Percentiles rank a stretch among this genome's conserved stretches.
Conservation (phyloP, 2,797 vertebrate species). For the Petrocephalus sullivani region DNA sequence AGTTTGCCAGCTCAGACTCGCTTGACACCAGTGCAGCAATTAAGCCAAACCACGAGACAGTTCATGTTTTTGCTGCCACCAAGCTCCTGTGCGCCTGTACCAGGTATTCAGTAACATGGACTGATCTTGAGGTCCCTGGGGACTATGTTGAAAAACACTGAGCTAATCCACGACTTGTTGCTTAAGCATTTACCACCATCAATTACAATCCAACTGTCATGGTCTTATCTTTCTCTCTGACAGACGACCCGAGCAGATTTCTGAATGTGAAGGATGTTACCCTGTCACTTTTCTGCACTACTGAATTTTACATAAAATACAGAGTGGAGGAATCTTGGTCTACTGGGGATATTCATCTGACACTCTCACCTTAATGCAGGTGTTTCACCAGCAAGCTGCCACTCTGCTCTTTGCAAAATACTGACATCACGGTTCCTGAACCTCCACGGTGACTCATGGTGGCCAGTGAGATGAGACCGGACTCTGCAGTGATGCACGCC, state of each 20-base stretch:
- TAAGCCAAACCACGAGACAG: neutral
- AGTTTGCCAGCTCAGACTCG: neutral
- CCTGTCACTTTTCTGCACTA: neutral
- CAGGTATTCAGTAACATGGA: neutral
- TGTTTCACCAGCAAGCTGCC: neutral
- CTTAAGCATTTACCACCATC: neutral
- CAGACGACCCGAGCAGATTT: neutral
- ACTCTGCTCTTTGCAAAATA: neutral
- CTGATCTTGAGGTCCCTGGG: neutral
- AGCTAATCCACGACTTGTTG: neutral
- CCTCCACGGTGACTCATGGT: neutral
- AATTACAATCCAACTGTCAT: neutral
- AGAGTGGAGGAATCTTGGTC: neutral
- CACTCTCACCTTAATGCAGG: neutral
- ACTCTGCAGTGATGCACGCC: too few relatives aligned
- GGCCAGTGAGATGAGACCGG: neutral
- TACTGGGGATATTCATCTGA: neutral
- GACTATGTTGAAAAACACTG: neutral
- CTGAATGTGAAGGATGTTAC: neutral
- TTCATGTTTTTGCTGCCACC: neutral
- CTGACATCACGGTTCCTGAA: neutral
- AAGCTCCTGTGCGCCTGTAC: neutral
- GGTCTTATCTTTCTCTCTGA: neutral
- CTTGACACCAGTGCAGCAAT: neutral
- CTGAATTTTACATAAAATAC: neutral